A percentile compares a stretch with the other conserved stretches of the same genome.
Conservation (phyloP, 2,113 vertebrate species). For the Platanista minor region DNA sequence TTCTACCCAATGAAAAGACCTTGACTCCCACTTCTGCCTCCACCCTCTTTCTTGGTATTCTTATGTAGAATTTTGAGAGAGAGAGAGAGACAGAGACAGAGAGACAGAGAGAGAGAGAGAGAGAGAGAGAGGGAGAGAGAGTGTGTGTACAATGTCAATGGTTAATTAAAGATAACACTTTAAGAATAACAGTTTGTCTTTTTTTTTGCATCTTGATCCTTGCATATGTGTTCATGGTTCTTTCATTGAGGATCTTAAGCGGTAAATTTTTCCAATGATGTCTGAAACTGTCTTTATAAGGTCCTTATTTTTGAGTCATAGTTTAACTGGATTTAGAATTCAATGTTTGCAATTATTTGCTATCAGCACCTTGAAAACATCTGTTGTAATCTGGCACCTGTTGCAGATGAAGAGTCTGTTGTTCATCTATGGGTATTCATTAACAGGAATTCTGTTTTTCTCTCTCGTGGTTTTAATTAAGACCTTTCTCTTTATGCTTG, state of each 20-base stretch:
- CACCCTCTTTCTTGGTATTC: background rate
- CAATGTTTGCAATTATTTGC: background rate
- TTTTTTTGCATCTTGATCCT: background rate
- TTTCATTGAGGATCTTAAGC: background rate
- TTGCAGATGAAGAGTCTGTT: background rate
- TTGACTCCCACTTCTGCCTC: background rate
- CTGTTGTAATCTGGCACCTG: background rate
- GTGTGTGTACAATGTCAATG: background rate
- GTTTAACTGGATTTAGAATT: background rate
- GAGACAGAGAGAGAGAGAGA: no score
- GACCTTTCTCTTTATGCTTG: background rate
- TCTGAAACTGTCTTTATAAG: background rate
- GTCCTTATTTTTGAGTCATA: background rate
- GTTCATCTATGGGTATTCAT: background rate
- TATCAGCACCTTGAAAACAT: background rate
- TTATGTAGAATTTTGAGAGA: background rate
- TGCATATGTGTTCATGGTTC: background rate
- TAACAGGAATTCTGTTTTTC: background rate
- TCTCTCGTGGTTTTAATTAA: background rate
- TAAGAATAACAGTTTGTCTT: background rate
- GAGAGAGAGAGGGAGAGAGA: no score
- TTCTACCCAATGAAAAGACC: background rate
- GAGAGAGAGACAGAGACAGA: no score
- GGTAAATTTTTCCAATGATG: background rate
- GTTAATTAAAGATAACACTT: background rate